Conservation (phyloP, 2,797 vertebrate genomes). For the Poecilia picta region DNA sequence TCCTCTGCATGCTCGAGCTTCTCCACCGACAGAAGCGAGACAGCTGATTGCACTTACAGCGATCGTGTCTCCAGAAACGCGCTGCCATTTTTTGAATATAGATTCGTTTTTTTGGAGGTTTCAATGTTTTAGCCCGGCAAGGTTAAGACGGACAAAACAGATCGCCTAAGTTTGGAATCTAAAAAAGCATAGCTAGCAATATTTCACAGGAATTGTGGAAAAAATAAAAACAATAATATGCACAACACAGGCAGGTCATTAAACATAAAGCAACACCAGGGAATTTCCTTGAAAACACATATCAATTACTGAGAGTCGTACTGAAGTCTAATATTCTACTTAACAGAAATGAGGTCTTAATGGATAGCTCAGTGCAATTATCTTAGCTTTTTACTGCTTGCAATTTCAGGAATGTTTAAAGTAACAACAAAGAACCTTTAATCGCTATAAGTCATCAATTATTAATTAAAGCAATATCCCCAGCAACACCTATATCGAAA, state of each 20-base stretch:
- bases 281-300: not conserved
- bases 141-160: not conserved
- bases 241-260: not conserved
- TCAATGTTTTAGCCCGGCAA: not conserved
- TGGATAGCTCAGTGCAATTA: not conserved
- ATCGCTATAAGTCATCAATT: not conserved
- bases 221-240: not conserved
- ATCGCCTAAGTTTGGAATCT: not conserved
- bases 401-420: not conserved
- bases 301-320: not conserved
- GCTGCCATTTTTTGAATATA: no score
- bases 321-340: not conserved
- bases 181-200: not conserved
- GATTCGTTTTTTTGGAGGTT: not conserved
- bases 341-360: not conserved
- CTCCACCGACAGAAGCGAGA: conserved; percentile 42
- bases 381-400: not conserved
- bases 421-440: not conserved
- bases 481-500: not conserved
- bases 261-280: not conserved
- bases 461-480: not conserved
- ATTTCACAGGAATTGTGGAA: not conserved
- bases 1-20: conserved; percentile 53
- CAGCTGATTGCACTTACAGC: conserved; percentile 35
- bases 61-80: conserved; percentile 6